These are phyloP conservation scores for Pasiphila rectangulata DNA, from an alignment of 2,888 invertebrate species.

Conservation along the genomic window DNA sequence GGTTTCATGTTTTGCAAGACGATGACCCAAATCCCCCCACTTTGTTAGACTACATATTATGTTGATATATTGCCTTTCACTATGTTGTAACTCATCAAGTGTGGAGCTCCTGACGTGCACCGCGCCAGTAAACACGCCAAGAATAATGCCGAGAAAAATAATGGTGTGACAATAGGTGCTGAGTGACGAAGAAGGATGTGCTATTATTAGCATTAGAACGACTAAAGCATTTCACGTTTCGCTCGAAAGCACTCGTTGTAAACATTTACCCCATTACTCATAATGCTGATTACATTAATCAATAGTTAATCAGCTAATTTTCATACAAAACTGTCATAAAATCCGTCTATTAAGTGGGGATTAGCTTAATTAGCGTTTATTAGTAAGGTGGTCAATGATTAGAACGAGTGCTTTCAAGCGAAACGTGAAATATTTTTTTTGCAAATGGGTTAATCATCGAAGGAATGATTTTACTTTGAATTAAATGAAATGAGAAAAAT, in stretches of 20 bases:
- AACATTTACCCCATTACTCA: too few relatives aligned
- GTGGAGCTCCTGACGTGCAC: slow-evolving; percentile 26
- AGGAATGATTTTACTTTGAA: slow-evolving; percentile 20
- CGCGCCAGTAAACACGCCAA: slow-evolving; percentile 33
- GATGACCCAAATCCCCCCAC: slow-evolving; percentile 25
- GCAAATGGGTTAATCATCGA: slow-evolving; percentile 26
- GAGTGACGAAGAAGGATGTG: slow-evolving; percentile 37
- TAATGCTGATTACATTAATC: too few relatives aligned
- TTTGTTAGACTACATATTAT: slow-evolving; percentile 33
- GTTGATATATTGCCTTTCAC: slow-evolving; percentile 28
- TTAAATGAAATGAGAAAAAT: slow-evolving; percentile 19
- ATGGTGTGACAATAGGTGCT: slow-evolving; percentile 34
- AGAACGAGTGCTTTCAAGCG: too few relatives aligned
- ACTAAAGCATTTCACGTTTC: slow-evolving; percentile 26
- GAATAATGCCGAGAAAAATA: slow-evolving; percentile 34
- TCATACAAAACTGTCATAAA: too few relatives aligned
- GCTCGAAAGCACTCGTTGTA: slow-evolving; percentile 23
- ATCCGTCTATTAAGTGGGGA: too few relatives aligned
- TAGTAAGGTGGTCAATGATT: too few relatives aligned
- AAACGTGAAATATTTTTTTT: too few relatives aligned
- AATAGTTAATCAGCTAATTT: too few relatives aligned
- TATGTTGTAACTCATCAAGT: slow-evolving; percentile 33
- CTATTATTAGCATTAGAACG: slow-evolving; percentile 36
- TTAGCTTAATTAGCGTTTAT: too few relatives aligned
- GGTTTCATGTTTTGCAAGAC: slow-evolving; percentile 27